Evolutionary conservation across 2,888 invertebrate genomes (phyloP).

Genomic region (Mesorhabditis spiculigera): DNA sequence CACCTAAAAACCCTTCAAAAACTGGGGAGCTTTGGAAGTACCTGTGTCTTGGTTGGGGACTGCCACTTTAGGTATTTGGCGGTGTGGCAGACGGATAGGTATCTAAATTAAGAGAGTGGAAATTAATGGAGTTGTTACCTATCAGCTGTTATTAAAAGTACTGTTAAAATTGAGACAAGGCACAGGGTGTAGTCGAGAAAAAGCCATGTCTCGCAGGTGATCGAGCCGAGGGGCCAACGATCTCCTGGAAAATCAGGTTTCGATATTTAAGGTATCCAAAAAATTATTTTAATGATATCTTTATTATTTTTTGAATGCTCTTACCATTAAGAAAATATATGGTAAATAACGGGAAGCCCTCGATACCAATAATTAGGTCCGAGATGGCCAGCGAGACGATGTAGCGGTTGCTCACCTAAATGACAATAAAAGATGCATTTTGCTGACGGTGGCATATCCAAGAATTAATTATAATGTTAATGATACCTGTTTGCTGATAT

Average conservation of each 20-base stretch:
- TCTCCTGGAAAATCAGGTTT: conserved; percentile 35
- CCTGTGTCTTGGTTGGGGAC: conserved; percentile 73
- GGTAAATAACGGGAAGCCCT: conserved; percentile 57
- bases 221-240: conserved; percentile 51
- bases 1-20: conserved; percentile 16
- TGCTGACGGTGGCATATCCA: neutral
- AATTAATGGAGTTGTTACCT: no score
- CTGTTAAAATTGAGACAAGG: conserved; percentile 57
- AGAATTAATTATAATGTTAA: neutral
- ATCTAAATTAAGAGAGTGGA: no score
- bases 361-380: conserved; percentile 57
- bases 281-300: neutral
- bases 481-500: conserved; percentile 55
- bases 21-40: neutral
- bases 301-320: conserved; percentile 2
- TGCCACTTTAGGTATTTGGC: conserved; percentile 58
- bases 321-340: conserved; percentile 56
- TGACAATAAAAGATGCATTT: neutral
- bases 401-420: conserved; percentile 55
- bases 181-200: conserved; percentile 58
- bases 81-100: conserved; percentile 52
- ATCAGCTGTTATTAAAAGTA: conserved; percentile 55
- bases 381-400: conserved; percentile 57
- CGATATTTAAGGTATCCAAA: neutral
- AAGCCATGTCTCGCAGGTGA: conserved; percentile 57